Base-by-base conservation (phyloP, 1,140 invertebrate genomes). In the Leguminivora glycinivorella region DNA sequence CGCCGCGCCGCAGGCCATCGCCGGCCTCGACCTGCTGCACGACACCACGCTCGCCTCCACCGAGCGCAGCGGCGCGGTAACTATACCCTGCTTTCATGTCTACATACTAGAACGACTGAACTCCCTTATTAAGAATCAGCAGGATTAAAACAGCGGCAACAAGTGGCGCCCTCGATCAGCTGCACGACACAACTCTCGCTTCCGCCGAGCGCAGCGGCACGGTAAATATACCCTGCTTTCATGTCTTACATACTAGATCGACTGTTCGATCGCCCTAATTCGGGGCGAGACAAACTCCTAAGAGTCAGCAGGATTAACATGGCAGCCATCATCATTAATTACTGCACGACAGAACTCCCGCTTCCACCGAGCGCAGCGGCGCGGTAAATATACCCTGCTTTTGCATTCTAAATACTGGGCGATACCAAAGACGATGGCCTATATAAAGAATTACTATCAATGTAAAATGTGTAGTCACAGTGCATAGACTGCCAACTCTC, bases 1-100 rank as follows among this genome's bases (percentile, higher is more conserved):
- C 70, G 80, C 81, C 78, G 74, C 87, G 79, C 82, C 81, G 74
- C 79, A 83, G 70, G 79, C 86, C 88, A 97, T 97, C 75, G 95
- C 95, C 71, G 97, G 97, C 19, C 92, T 98, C 67, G 97, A 98
- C 92, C 91, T 98, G 72, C 90, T 99, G 70, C 98, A 99, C 85
- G 97, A 95, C 79, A 96, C 98, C 88, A 98, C 98, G 19, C 90
- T 98, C 63, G 93, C 97, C 3, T 98, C 97, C 79, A 98, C 97
- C 0, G 93, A 92, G 22, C 81, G 86, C 69, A 92, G 93, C 67
- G 84, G 88, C 63, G 89, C 93, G 73, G 93, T 90, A 9, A 87
- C 84, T 85, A 63, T 43, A 56, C 26, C 10, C 12, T 12, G 14
- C 14, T 43, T 6, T 52, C 29, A 12, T 3, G 9, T 5, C 25